Evolutionary conservation across 1,140 invertebrate species (phyloP).

Genomic region (Sweltsa coloradensis): DNA sequence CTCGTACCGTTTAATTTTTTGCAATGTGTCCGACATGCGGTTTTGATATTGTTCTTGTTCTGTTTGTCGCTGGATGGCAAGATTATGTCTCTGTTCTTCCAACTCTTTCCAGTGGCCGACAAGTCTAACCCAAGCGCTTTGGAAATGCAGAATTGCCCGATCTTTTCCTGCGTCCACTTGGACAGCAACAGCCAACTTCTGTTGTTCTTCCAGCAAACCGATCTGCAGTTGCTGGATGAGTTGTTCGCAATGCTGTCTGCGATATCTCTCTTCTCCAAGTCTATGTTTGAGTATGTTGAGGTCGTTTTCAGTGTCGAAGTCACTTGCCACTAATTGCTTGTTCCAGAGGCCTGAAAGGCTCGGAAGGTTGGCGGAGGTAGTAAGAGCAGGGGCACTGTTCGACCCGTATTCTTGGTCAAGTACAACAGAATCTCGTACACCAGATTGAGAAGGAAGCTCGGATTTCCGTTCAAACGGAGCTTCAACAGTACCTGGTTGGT

Average conservation of each 20-base stretch:
- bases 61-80: conserved; percentile 25
- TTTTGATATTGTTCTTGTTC: conserved; percentile 13
- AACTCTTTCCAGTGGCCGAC: conserved; percentile 30
- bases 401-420: too few species aligned
- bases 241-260: conserved; percentile 63
- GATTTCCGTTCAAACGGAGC: too few species aligned
- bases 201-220: conserved; percentile 57
- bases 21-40: conserved; percentile 15
- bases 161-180: conserved; percentile 64
- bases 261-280: conserved; percentile 62
- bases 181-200: conserved; percentile 62
- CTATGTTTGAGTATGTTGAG: conserved; percentile 33
- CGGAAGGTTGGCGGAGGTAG: conserved; percentile 24
- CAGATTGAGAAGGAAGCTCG: too few species aligned
- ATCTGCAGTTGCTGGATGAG: conserved; percentile 60
- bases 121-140: conserved; percentile 39
- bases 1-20: conserved; percentile 49
- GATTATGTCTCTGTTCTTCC: conserved; percentile 29
- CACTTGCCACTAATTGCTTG: conserved; percentile 19
- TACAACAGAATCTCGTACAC: too few species aligned
- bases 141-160: conserved; percentile 45
- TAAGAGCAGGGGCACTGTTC: too few species aligned
- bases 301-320: conserved; percentile 9
- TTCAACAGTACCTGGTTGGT: too few species aligned
- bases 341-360: conserved; percentile 42